Evolutionary conservation across 35 echinoderm and acorn worm genomes (phyloP).

Genomic region (Ophioderma brevispina): DNA sequence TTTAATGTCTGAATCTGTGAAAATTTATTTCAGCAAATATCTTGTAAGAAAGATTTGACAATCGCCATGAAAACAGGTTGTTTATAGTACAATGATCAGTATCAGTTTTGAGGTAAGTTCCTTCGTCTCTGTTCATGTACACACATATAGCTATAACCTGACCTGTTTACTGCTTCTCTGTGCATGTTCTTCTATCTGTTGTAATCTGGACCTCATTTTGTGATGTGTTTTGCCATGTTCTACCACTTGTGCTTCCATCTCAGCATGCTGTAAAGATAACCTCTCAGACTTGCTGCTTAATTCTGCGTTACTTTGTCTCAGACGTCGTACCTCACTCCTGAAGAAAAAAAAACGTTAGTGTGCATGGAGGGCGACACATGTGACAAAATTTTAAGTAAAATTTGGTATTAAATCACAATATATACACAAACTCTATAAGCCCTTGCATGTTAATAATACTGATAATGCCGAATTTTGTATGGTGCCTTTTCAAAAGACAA

Average conservation of each 20-base stretch:
- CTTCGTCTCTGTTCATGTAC: not conserved
- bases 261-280: constrained; percentile 73
- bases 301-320: constrained; percentile 72
- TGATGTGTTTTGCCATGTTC: constrained; percentile 90
- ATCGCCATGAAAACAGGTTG: not conserved
- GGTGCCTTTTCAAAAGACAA: no score
- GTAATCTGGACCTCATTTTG: constrained; percentile 70
- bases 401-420: not conserved
- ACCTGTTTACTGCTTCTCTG: constrained; percentile 87
- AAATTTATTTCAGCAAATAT: not conserved
- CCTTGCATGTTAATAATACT: not conserved
- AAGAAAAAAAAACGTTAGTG: not conserved
- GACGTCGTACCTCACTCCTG: constrained; percentile 73
- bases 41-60: not conserved
- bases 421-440: not conserved
- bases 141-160: not conserved
- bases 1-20: not conserved
- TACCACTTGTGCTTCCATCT: constrained; percentile 91
- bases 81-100: not conserved
- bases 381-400: not conserved
- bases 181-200: constrained; percentile 87
- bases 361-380: not conserved
- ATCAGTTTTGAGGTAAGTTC: not conserved
- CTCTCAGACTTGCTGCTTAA: constrained; percentile 53
- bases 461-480: no score